Percentiles rank a stretch among this genome's conserved stretches.
phyloP scores from a whole-genome alignment of 2,797 vertebrate genomes.

The Urosaurus nigricauda region DNA sequence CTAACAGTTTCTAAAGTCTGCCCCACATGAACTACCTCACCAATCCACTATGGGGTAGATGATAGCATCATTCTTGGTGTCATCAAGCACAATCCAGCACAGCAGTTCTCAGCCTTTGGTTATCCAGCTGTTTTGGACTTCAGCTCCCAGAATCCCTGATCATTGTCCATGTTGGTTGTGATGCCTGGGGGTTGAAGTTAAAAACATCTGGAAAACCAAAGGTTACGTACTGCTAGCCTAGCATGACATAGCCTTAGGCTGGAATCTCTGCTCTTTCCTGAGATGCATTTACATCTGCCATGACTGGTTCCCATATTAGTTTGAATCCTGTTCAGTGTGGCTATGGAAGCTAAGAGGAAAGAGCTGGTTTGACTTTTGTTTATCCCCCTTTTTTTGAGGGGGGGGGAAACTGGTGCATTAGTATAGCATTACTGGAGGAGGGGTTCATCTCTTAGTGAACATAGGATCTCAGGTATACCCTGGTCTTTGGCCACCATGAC shows the following conservation, averaged over 20 bases:
- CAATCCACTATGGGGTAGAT: not conserved
- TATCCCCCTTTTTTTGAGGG: not conserved
- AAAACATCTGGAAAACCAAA: not conserved
- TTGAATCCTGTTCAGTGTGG: not conserved
- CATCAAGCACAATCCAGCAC: not conserved
- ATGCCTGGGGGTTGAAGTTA: not conserved
- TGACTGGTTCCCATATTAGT: not conserved
- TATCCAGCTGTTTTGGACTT: too few relatives aligned
- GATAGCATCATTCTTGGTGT: not conserved
- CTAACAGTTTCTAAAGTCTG: too few relatives aligned
- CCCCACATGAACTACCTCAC: too few relatives aligned
- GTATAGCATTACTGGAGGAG: not conserved
- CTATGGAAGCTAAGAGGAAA: not conserved
- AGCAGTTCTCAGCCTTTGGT: not conserved
- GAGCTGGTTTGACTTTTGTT: not conserved
- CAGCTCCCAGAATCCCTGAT: too few relatives aligned
- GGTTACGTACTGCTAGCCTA: not conserved
- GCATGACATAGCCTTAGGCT: not conserved
- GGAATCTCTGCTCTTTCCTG: too few relatives aligned
- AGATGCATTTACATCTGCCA: too few relatives aligned
- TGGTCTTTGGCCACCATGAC: not conserved
- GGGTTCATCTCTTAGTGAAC: not conserved
- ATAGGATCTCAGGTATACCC: not conserved
- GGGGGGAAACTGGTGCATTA: not conserved
- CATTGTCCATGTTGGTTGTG: too few relatives aligned